Evolutionary conservation across 1,140 invertebrate genomes (phyloP), one percentile per base, ranked within the genome.

Genomic region (Lepidostoma basale): DNA sequence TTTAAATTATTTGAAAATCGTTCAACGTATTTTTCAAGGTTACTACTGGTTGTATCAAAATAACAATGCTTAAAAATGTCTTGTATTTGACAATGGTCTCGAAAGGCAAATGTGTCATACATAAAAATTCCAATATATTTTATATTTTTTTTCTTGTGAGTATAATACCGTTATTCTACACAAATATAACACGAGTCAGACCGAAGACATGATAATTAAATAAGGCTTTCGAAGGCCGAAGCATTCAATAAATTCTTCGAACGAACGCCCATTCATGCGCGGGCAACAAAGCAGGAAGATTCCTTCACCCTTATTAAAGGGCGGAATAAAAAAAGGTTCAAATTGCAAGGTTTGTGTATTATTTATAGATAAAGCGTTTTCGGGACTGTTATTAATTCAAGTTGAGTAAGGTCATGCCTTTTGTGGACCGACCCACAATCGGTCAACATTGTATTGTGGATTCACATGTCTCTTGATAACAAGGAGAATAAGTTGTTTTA

Each of bases 371-470:
- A 44, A 56, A 68, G 22, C 49, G 60, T 67, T 70, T n/a, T 70
- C 33, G 58, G 36, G 14, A 28, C 69, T 67, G 62, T 72, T 60
- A 72, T 72, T 72, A 63, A n/a, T 64, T 72, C 68, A 62, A 64
- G 69, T 72, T 72, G 65, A 64, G 69, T 65, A n/a, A 49, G 65
- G 69, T 72, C 60, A 60, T 60, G 52, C 63, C 56, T 67, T 70
- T 70, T 69, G 28, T 47, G 42, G 22, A 9, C 23, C 26, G 9
- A 16, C 12, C 52, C 59, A 14, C 28, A 33, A 14, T 28, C 63
- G 36, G n/a, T 56, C 26, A 22, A 20, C 30, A 28, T 58, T 67
- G 45, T 62, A 59, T 67, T 67, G 54, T 67, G 6, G 36, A 56
- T 65, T 59, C 65, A 36, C 65, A 67, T 52, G n/a, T 22, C 28